phyloP scores from a whole-genome alignment of 1,140 invertebrate species.

The Phymorhynchus buccinoides region DNA sequence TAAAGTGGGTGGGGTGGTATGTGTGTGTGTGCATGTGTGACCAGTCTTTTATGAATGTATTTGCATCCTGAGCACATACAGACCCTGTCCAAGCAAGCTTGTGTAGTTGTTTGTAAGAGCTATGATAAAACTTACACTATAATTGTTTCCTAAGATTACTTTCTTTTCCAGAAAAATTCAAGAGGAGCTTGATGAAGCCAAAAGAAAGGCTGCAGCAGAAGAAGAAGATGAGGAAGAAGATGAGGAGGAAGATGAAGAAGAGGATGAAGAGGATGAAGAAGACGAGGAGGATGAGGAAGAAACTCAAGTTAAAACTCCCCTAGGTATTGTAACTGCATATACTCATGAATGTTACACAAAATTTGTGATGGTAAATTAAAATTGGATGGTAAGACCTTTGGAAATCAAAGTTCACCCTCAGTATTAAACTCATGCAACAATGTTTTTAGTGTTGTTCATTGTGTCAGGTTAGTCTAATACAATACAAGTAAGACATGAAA shows the following conservation, averaged over 20 bases:
- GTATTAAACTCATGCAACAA: no score
- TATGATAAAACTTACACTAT: no score
- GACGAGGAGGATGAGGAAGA: conserved; percentile 30
- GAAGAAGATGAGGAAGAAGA: conserved; percentile 33
- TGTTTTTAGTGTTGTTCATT: no score
- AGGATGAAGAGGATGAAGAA: conserved; percentile 33
- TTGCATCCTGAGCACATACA: no score
- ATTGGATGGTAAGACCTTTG: no score
- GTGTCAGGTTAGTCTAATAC: background rate
- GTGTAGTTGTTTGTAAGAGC: no score
- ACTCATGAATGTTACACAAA: no score
- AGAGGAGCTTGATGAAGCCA: background rate
- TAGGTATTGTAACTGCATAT: no score
- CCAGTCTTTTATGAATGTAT: no score
- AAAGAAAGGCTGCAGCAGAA: conserved; percentile 5
- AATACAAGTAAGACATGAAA: background rate
- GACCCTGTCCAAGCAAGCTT: no score
- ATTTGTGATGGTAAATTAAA: background rate
- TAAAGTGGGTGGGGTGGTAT: background rate
- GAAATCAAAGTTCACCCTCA: no score
- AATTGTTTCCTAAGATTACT: background rate
- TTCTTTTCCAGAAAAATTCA: conserved; percentile 3
- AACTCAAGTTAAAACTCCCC: background rate
- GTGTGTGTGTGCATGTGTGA: background rate
- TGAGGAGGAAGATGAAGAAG: conserved; percentile 37